Evolutionary conservation across 2,113 vertebrate species (phyloP).

Genomic region (Rhabdornis inornatus): DNA sequence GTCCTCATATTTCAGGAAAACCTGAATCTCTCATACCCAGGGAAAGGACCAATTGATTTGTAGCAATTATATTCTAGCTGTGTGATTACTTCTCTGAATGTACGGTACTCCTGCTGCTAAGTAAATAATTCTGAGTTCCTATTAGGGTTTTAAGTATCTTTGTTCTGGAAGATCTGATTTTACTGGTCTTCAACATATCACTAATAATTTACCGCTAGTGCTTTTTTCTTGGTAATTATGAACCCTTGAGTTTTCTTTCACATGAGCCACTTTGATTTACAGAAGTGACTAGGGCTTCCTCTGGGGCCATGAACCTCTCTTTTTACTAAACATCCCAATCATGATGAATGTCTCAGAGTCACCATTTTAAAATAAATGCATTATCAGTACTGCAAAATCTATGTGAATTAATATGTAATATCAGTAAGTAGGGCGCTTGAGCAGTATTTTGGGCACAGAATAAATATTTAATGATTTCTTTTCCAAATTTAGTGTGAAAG

Average conservation of each 20-base stretch:
- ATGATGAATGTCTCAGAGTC: neutral
- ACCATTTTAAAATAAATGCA: constrained; percentile 13
- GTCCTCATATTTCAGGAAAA: neutral
- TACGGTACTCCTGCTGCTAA: neutral
- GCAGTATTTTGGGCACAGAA: constrained; percentile 55
- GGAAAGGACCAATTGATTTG: neutral
- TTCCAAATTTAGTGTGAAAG: constrained; percentile 63
- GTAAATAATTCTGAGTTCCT: constrained; percentile 50
- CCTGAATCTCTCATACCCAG: neutral
- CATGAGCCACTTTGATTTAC: neutral
- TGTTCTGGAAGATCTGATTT: constrained; percentile 10
- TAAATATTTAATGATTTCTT: constrained; percentile 75
- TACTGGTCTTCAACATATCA: neutral
- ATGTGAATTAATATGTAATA: constrained; percentile 45
- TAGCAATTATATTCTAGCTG: neutral
- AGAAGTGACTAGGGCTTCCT: neutral
- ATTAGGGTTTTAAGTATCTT: constrained; percentile 2
- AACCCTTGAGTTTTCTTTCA: neutral
- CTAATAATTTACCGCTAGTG: neutral
- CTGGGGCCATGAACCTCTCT: neutral
- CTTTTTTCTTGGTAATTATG: neutral
- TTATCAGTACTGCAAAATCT: constrained; percentile 22
- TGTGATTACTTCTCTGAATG: constrained; percentile 13
- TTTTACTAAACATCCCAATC: neutral
- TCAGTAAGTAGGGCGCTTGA: constrained; percentile 63